Evolutionary conservation across 2,797 vertebrate genomes (phyloP), one percentile per base, ranked within the genome.

Genomic region (Podarcis lilfordi): DNA sequence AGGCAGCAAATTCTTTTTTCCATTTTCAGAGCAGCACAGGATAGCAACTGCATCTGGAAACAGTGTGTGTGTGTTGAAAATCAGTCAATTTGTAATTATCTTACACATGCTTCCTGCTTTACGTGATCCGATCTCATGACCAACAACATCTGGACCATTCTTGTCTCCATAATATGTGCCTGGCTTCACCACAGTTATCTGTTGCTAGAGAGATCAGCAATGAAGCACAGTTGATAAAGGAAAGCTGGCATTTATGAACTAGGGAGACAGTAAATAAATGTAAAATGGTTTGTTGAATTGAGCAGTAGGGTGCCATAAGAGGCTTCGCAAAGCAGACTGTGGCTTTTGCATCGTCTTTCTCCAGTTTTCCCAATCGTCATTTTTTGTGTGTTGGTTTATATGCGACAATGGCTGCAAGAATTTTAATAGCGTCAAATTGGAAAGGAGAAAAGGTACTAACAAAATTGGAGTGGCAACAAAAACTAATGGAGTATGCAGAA

Each of bases 231-330:
- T 92, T 95, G 94, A 96, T 94, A 96, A 96, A 94, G 92, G 90
- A 92, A 92, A 94, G 89, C 69, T 92, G 92, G 94, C 59, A 93
- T 96, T 94, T 95, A 95, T 93, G 87, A 88, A 86, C 89, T 91
- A 89, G 90, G 86, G 92, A 94, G 91, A 89, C 90, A 88, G 91
- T 92, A 96, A 95, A 93, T 95, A 93, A 85, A 95, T 94, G 94
- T 93, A 95, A 95, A 96, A 94, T 91, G 93, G 91, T 92, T 95
- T 95, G 94, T 95, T 94, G 95, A 94, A 94, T 95, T 91, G 94
- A 95, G 86, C 93, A 95, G 91, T 91, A 84, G 95, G 92, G 91
- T 94, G 93, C 93, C 87, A 61, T 94, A 94, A 95, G 92, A 95
- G 89, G 92, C 92, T 92, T 94, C 91, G 90, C 95, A 94, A 95